Percentiles rank a stretch among this genome's conserved stretches.
Evolutionary conservation across 2,113 vertebrate genomes (phyloP).

Genomic region (Dicentrarchus labrax): DNA sequence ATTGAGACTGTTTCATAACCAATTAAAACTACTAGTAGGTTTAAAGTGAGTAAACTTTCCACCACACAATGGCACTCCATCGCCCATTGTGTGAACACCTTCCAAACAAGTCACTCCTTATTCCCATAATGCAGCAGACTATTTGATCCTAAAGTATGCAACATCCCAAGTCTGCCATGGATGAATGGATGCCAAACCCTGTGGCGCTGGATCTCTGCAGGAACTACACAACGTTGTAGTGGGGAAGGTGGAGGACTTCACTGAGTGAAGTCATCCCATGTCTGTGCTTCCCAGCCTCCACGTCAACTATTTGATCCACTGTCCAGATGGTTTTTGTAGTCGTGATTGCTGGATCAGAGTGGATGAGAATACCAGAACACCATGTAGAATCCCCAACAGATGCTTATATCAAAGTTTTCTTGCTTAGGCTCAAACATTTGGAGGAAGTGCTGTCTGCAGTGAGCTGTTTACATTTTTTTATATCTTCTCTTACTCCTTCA

Average conservation of each 20-base stretch:
- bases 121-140: background rate
- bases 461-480: constrained; percentile 20
- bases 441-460: background rate
- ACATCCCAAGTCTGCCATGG: background rate
- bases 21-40: too few relatives aligned
- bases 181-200: constrained; percentile 1
- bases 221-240: background rate
- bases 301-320: constrained; percentile 28
- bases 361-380: constrained; percentile 36
- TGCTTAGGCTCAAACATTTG: background rate
- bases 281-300: background rate
- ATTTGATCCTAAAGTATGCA: background rate
- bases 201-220: background rate
- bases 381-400: constrained; percentile 31
- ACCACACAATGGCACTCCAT: background rate
- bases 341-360: constrained; percentile 3
- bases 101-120: background rate
- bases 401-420: constrained; percentile 18
- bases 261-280: constrained; percentile 30
- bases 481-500: constrained; percentile 15
- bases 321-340: constrained; percentile 49
- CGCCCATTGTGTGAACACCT: background rate
- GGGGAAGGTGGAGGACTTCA: constrained; percentile 9
- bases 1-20: too few relatives aligned
- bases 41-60: background rate